Percentiles rank a stretch among this genome's conserved stretches.
Evolutionary conservation across 2,888 invertebrate species (phyloP).

Genomic region (Trachelus tabidus): DNA sequence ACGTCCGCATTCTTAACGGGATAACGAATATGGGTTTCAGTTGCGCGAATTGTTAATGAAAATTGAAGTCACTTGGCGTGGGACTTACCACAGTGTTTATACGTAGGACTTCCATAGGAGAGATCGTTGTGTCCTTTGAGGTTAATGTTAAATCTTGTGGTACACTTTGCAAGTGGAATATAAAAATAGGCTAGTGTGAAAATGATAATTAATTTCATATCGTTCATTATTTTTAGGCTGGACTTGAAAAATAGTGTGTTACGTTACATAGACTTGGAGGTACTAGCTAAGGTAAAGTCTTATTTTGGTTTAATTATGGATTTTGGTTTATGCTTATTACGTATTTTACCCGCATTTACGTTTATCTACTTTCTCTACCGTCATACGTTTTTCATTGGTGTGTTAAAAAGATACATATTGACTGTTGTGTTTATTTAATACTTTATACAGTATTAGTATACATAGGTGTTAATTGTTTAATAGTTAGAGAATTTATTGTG

Average conservation of each 20-base stretch:
- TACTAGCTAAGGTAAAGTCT: neutral
- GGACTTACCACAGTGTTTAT: constrained; percentile 38
- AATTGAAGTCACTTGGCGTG: neutral
- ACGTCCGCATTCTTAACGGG: constrained; percentile 13
- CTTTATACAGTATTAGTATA: neutral
- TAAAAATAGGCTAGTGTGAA: neutral
- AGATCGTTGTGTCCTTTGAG: constrained; percentile 26
- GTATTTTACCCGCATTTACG: neutral
- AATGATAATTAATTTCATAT: neutral
- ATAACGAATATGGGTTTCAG: neutral
- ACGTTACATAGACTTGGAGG: neutral
- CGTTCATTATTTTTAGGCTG: neutral
- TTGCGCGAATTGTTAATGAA: neutral
- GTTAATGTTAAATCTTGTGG: neutral
- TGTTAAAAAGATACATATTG: neutral
- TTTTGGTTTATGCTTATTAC: neutral
- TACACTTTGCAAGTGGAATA: neutral
- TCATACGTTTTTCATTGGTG: neutral
- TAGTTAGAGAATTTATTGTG: neutral
- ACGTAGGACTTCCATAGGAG: constrained; percentile 34
- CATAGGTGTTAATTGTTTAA: neutral
- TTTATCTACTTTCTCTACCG: neutral
- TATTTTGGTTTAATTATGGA: neutral
- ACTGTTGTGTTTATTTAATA: neutral
- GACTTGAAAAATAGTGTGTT: neutral